Conservation (phyloP, 2,888 invertebrate species). For the Perdita meconis region DNA sequence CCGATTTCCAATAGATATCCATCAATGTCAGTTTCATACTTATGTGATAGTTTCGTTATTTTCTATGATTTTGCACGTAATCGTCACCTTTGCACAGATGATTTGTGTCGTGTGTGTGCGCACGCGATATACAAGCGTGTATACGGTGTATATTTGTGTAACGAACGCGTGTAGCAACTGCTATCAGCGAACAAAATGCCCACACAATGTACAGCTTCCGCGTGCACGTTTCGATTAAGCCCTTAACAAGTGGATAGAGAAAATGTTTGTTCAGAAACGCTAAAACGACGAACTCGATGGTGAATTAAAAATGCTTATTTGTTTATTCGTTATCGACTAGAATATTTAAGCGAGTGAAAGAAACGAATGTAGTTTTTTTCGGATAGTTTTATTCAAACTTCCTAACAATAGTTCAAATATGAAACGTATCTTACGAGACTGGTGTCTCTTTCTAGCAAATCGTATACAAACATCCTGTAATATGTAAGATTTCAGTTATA, state of each 20-base stretch:
- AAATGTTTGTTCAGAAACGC: constrained; percentile 52
- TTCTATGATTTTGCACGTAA: constrained; percentile 17
- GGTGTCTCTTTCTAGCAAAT: constrained; percentile 27
- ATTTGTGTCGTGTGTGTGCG: constrained; percentile 16
- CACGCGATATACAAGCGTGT: constrained; percentile 14
- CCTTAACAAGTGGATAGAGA: constrained; percentile 73
- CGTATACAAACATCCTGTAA: constrained; percentile 57
- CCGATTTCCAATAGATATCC: constrained; percentile 77
- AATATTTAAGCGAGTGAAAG: constrained; percentile 27
- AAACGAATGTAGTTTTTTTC: constrained; percentile 32
- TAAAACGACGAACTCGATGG: background rate
- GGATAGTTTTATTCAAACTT: constrained; percentile 58
- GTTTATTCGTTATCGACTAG: too few species aligned
- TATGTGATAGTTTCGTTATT: constrained; percentile 58
- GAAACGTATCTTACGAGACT: constrained; percentile 20
- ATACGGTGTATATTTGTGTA: constrained; percentile 46
- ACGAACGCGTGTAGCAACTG: constrained; percentile 63
- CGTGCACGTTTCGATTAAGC: constrained; percentile 76
- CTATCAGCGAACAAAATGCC: constrained; percentile 68
- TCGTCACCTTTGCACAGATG: constrained; percentile 21
- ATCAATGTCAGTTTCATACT: constrained; percentile 78
- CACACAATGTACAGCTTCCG: constrained; percentile 61
- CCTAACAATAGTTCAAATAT: constrained; percentile 34
- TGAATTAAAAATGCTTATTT: too few species aligned
- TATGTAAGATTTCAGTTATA: constrained; percentile 42